Conservation (phyloP, 2,113 vertebrate species). For the Lepus europaeus region DNA sequence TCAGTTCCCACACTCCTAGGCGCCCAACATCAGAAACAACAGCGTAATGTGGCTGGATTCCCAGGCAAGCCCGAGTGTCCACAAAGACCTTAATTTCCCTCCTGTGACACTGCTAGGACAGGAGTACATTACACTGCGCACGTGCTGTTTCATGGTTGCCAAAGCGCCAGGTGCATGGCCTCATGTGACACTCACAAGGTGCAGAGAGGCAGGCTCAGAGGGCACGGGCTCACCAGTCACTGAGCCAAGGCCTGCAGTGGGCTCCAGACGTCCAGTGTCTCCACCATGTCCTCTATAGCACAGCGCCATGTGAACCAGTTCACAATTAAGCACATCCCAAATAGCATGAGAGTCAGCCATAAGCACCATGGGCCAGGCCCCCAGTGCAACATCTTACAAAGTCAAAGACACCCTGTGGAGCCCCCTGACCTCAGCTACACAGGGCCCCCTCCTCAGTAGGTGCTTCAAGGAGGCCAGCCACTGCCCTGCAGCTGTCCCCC, state of each 20-base stretch:
- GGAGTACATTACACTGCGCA: accelerated
- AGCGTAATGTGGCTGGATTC: accelerated
- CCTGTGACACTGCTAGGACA: background rate
- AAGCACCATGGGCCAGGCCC: no score
- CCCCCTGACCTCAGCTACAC: background rate
- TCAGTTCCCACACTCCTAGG: no score
- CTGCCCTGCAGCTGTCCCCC: background rate
- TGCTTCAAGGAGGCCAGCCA: background rate
- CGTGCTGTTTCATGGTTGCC: accelerated
- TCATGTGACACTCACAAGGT: background rate
- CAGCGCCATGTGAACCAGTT: accelerated
- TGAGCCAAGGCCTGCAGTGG: background rate
- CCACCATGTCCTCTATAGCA: no score
- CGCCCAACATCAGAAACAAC: no score
- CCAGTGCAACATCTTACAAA: background rate
- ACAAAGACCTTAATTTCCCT: accelerated
- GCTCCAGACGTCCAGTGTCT: background rate
- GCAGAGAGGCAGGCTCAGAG: background rate
- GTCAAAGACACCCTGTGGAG: no score
- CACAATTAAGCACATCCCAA: background rate
- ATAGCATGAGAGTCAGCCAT: background rate
- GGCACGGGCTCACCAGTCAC: background rate
- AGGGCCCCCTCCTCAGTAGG: background rate
- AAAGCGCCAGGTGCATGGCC: accelerated
- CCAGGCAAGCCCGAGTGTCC: background rate